Base-by-base conservation (phyloP, 2,888 invertebrate species). In the Branchinecta sandiegonensis region DNA sequence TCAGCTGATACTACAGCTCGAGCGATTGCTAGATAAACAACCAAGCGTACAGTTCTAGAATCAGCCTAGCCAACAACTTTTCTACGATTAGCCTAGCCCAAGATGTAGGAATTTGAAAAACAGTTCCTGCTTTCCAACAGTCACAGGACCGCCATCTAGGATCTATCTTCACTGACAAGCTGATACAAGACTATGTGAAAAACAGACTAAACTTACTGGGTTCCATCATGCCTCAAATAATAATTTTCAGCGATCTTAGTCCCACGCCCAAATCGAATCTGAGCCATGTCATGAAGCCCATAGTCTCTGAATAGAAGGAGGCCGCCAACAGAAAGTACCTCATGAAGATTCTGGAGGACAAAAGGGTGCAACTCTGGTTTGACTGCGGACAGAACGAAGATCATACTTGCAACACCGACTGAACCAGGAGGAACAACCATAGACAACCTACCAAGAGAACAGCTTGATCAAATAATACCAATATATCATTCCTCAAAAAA, bases 221-320 rank as follows among this genome's bases (percentile, higher is more conserved):
- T 97, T 1, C 95, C 95, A 83, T 99, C 97, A 78, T 96, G 96
- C 17, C 97, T 81, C 83, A 93, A 89, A 76, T 97, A 99, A 74
- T 94, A 89, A 76, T 94, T 90, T 5, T 96, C 94, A 0, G 85
- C 79, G 67, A 97, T 89, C 78, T 96, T 95, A 76, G 91, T 87
- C 0, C 94, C 95, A 0, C 92, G 85, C 71, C 90, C 89, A 77
- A 99, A 99, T 48, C 97, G 82, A 67, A 97, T 76, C 80, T 96
- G 95, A 0, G 97, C 92, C 88, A 96, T 92, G 77, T 97, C 97
- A 75, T 94, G 89, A 0, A 92, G 80, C 0, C 94, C 97, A 78
- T 97, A 99, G 78, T 97, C 97, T 71, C 97, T 80, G 73, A 97
- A 88, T 17, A 97, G 78, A 2, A 97, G 76, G 48, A 88, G 76